phyloP scores from a whole-genome alignment of 2,888 invertebrate genomes.

The Dendrolimus pini region DNA sequence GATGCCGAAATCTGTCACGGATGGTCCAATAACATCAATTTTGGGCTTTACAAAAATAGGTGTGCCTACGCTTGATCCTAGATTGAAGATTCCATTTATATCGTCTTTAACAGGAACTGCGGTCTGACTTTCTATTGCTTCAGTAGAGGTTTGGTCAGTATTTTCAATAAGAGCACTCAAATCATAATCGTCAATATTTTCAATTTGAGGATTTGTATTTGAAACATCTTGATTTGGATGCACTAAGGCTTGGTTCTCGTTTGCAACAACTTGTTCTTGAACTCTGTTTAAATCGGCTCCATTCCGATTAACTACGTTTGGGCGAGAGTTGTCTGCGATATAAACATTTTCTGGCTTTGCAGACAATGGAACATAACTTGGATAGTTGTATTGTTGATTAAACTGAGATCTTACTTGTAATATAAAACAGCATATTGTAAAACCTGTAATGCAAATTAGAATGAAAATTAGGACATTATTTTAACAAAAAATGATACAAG shows the following conservation, averaged over 20 bases:
- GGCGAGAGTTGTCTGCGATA: slow-evolving; percentile 9
- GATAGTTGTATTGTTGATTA: neutral
- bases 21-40: neutral
- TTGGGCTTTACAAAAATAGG: neutral
- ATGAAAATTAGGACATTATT: slow-evolving; percentile 9
- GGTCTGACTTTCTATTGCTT: too few species aligned
- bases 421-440: slow-evolving; percentile 14
- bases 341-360: slow-evolving; percentile 17
- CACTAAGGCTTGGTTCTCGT: neutral
- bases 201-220: neutral
- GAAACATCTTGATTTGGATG: neutral
- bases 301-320: neutral
- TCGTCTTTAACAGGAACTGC: too few species aligned
- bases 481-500: slow-evolving; percentile 5
- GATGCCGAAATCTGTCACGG: slow-evolving; percentile 43
- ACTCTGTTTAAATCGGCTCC: neutral
- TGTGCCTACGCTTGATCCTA: neutral
- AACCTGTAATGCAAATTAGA: slow-evolving; percentile 10
- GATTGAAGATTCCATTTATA: too few species aligned
- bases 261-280: neutral
- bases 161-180: neutral
- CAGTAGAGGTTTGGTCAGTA: too few species aligned
- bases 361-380: neutral
- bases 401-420: slow-evolving; percentile 14
- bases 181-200: neutral